Evolutionary conservation across 2,888 invertebrate genomes (phyloP).

Genomic region (Parasteatoda lunata): DNA sequence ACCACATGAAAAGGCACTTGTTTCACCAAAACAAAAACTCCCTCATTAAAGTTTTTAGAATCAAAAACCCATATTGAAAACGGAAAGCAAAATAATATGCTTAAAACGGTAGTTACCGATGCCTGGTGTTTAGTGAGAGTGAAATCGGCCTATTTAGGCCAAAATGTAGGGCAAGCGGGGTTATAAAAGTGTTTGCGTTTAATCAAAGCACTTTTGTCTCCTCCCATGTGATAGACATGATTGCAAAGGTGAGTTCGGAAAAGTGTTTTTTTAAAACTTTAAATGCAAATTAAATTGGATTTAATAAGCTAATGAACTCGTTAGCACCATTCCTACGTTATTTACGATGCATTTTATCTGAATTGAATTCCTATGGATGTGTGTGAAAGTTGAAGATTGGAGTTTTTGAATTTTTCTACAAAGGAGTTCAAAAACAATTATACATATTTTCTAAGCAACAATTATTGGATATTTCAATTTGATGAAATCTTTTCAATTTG

Average conservation of each 20-base stretch:
- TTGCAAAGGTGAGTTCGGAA: slow-evolving; percentile 56
- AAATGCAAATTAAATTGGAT: too few relatives aligned
- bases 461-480: too few relatives aligned
- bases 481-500: too few relatives aligned
- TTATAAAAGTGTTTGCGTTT: slow-evolving; percentile 57
- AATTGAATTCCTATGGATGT: too few relatives aligned
- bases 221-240: slow-evolving; percentile 58
- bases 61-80: slow-evolving; percentile 4
- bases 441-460: too few relatives aligned
- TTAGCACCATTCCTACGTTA: too few relatives aligned
- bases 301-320: too few relatives aligned
- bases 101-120: slow-evolving; percentile 4
- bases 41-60: slow-evolving; percentile 29
- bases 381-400: too few relatives aligned
- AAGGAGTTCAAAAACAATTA: too few relatives aligned
- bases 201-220: slow-evolving; percentile 42
- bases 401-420: too few relatives aligned
- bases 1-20: background rate
- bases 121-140: slow-evolving; percentile 18
- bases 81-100: background rate
- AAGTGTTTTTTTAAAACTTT: slow-evolving; percentile 14
- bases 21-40: background rate
- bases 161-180: slow-evolving; percentile 60
- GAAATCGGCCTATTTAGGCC: slow-evolving; percentile 54
- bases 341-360: too few relatives aligned